Evolutionary conservation across 92 coral and sea anemone species (phyloP), one percentile per base, ranked within the genome.

Genomic region (Bergia sp.): DNA sequence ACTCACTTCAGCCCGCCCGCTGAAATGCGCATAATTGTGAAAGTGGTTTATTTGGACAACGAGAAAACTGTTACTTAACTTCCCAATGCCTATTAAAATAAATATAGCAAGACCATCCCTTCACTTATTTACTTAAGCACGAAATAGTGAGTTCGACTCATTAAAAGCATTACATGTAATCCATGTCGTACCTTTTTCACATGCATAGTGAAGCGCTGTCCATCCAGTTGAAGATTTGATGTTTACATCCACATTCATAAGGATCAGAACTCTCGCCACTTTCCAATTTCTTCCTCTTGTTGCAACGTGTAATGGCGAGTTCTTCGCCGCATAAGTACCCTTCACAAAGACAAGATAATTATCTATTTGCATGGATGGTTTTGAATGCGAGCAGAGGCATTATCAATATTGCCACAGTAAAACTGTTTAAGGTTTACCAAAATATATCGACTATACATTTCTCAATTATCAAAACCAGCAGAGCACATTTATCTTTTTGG

Each of bases 201-300:
- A 79, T 21, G 82, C 82, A 79, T 79, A 79, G 21, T 79, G 82
- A 79, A 79, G 82, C 15, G 82, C 7, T 21, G 82, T 79, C 82
- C 82, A 79, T 12, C 82, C 82, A 23, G 66, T 36, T 1, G 82
- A 36, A 36, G 65, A 49, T 36, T 47, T 47, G 40, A n/a, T 16
- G 58, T 79, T 50, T 8, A 79, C 21, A 50, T 45, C 82, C 55
- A n/a, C 79, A 0, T 75, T 41, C 79, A 15, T 75, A 42, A 13
- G 23, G 45, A 75, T 39, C n/a, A 76, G 45, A 42, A 76, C 45
- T 76, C 79, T 3, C 12, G 79, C 79, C 16, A 9, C 29, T 41
- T 76, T 44, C 79, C 79, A 76, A 39, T 15, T 8, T 18, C 79
- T 50, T 18, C 47, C 41, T 76, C 45, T 20, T 42, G 79, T 41